Conservation (phyloP, 2,797 vertebrate species). For the Lepus oiostolus region DNA sequence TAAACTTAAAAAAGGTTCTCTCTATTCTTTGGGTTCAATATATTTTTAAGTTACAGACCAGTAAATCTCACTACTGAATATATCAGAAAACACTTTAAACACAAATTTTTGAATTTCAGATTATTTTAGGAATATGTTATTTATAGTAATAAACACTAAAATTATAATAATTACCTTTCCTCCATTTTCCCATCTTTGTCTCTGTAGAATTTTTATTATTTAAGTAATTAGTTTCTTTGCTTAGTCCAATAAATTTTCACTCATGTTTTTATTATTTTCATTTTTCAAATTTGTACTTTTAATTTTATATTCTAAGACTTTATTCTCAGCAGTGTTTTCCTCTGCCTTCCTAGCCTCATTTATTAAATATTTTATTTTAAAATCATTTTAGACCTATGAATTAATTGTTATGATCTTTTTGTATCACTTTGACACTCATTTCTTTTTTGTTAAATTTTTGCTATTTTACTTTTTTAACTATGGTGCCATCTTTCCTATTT, state of each 20-base stretch:
- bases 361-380: conserved; percentile 5
- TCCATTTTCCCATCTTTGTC: background rate
- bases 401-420: background rate
- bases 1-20: background rate
- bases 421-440: background rate
- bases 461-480: background rate
- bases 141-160: background rate
- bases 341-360: background rate
- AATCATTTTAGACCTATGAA: background rate
- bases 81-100: background rate
- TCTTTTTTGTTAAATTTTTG: background rate
- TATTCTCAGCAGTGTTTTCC: background rate
- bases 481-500: fast-evolving
- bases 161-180: background rate
- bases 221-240: background rate
- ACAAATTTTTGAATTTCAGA: background rate
- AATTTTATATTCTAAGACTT: background rate
- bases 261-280: background rate
- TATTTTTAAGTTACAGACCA: background rate
- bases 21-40: background rate
- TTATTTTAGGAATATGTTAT: background rate
- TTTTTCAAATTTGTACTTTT: background rate
- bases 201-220: background rate
- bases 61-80: background rate
- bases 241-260: background rate